These are phyloP conservation scores for Entomyzon cyanotis DNA, from an alignment of 2,113 vertebrate genomes.

Conservation along the genomic window DNA sequence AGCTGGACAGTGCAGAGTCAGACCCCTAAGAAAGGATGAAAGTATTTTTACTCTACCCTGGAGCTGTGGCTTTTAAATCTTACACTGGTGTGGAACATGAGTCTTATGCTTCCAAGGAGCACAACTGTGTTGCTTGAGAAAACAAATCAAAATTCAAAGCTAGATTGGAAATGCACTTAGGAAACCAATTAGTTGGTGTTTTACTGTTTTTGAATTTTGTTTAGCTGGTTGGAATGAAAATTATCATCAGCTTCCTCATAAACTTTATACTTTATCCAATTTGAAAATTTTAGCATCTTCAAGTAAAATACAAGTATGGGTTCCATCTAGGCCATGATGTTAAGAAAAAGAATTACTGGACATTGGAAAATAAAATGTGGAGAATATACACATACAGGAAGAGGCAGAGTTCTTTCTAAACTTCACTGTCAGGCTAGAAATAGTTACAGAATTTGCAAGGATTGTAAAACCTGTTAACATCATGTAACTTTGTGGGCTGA, in stretches of 20 bases:
- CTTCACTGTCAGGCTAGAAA: neutral
- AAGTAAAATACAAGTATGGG: neutral
- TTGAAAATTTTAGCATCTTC: neutral
- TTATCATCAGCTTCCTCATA: neutral
- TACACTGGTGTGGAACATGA: neutral
- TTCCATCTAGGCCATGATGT: neutral
- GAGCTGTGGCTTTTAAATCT: neutral
- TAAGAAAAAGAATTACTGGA: neutral
- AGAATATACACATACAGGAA: neutral
- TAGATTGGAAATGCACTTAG: neutral
- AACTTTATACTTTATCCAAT: neutral
- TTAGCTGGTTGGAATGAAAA: neutral
- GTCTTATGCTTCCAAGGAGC: neutral
- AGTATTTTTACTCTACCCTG: neutral
- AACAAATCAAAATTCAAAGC: slow-evolving; percentile 6
- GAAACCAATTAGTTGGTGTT: neutral
- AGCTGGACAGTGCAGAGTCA: slow-evolving; percentile 14
- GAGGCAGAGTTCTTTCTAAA: neutral
- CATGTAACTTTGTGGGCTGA: neutral
- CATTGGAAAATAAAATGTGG: neutral
- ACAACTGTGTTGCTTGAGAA: neutral
- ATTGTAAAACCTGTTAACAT: neutral
- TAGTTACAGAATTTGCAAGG: neutral
- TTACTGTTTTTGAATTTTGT: neutral
- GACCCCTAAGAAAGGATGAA: neutral